Base-by-base conservation (phyloP, 2,113 vertebrate species). In the Hoplias malabaricus region DNA sequence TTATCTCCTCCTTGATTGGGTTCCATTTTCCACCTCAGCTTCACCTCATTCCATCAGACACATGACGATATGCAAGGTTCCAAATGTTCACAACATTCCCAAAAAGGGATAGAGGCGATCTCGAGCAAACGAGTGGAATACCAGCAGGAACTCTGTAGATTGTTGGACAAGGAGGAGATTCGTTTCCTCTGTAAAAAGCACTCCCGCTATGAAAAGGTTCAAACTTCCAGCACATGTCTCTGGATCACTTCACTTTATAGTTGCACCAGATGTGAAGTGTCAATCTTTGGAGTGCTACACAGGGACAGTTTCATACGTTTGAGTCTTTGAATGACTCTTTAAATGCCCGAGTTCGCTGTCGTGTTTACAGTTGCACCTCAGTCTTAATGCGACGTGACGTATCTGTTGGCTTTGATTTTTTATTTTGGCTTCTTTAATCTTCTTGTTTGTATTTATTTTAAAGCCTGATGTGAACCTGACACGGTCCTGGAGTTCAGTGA, bases 271-370 rank as follows among this genome's bases (percentile, higher is more conserved):
- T 70, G 40, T 13, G 29, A 69, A 4, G 21, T 68, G 21, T 43
- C 38, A 46, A 50, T 29, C 54, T 73, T 73, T 69, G 36, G 36
- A 81, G 42, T 73, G 69, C 43, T 69, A 50, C 74, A 42, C 53
- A 77, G 33, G 36, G 48, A 16, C 53, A 36, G n/a, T 54, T 43
- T 23, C 38, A 43, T 42, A 31, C 63, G 21, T 23, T 38, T 29
- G 65, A 23, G 56, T 69, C 65, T 59, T 8, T 27, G 3, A 19
- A 62, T 5, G 21, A 40, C 57, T 56, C 67, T 7, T 34, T n/a
- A 33, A 73, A 74, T 43, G 69, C 54, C 42, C 42, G 54, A 31
- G 63, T 31, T 43, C 56, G 73, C 56, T 61, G 75, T 65, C 34
- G 66, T 63, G 57, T 54, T 65, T 65, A 62, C 68, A 71, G 31